Percentiles rank a stretch among this genome's conserved stretches.
phyloP scores from a whole-genome alignment of 37 sponge, comb jelly and placozoan species.

The Crambe crambe region DNA sequence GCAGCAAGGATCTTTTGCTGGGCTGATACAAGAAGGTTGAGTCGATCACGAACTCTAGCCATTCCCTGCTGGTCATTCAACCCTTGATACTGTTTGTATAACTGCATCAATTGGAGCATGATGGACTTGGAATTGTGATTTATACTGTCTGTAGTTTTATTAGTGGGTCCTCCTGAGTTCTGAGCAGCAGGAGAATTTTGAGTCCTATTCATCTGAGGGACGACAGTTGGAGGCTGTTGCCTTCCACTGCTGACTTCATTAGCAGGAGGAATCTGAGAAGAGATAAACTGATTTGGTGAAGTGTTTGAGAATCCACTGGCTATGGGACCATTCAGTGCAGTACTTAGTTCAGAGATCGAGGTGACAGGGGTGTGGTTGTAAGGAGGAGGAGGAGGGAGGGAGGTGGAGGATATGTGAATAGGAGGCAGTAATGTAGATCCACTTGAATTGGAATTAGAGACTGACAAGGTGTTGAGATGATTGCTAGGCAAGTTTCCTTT shows the following conservation, averaged over 20 bases:
- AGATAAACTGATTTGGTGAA: not conserved
- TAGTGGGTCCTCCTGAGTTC: not conserved
- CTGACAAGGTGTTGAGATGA: not conserved
- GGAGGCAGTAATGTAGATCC: not conserved
- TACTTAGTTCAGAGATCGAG: not conserved
- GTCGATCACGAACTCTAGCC: constrained; percentile 21
- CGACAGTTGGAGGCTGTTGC: not conserved
- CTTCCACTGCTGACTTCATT: not conserved
- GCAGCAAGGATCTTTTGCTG: not conserved
- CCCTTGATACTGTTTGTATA: constrained; percentile 35
- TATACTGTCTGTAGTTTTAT: not conserved
- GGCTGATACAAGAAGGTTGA: constrained; percentile 5
- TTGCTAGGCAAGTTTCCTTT: not conserved
- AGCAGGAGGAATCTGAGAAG: not conserved
- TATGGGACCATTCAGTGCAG: not conserved
- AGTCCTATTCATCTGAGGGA: not conserved
- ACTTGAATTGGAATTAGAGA: not conserved
- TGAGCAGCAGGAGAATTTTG: not conserved
- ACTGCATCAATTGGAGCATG: constrained; percentile 38
- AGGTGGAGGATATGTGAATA: not conserved
- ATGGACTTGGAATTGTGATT: not conserved
- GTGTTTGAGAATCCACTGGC: not conserved
- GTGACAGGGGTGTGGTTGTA: not conserved
- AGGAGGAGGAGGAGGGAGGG: not conserved
- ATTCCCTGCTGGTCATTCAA: constrained; percentile 31